These are phyloP conservation scores for Enteromius afrohamiltoni DNA, from an alignment of 2,797 vertebrate species.

Conservation along the genomic window DNA sequence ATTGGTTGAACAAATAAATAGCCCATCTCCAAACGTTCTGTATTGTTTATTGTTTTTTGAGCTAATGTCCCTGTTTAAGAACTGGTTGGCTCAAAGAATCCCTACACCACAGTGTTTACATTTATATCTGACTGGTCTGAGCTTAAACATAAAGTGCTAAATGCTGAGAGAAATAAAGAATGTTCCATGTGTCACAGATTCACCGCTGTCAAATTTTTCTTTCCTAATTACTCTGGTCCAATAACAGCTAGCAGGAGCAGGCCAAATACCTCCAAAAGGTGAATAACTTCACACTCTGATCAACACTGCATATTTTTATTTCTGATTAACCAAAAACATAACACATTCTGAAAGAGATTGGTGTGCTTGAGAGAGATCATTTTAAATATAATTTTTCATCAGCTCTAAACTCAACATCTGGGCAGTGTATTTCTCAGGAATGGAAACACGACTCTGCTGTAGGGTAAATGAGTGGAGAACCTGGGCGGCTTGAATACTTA, in stretches of 20 bases:
- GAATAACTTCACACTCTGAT: background rate
- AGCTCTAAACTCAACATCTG: constrained; percentile 22
- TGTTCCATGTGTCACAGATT: background rate
- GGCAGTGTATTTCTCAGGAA: constrained; percentile 15
- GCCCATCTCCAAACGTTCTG: background rate
- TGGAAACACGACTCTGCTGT: constrained; percentile 28
- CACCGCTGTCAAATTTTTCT: background rate
- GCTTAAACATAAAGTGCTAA: constrained; percentile 59
- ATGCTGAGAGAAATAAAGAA: constrained; percentile 63
- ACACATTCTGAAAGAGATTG: background rate
- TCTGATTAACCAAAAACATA: background rate
- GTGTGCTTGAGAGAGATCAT: background rate
- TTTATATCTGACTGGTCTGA: constrained; percentile 69
- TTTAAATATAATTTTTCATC: background rate
- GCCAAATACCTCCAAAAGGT: background rate
- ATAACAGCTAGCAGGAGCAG: background rate
- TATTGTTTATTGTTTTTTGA: too few species aligned
- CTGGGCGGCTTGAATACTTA: constrained; percentile 18
- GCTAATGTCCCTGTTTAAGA: background rate
- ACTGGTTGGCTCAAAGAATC: background rate
- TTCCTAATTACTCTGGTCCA: background rate
- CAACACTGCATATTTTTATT: background rate
- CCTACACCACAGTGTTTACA: background rate
- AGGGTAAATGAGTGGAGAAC: constrained; percentile 25
- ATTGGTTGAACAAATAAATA: background rate